These are phyloP conservation scores for Marronus borbonicus DNA, from an alignment of 2,888 invertebrate species.

Conservation along the genomic window DNA sequence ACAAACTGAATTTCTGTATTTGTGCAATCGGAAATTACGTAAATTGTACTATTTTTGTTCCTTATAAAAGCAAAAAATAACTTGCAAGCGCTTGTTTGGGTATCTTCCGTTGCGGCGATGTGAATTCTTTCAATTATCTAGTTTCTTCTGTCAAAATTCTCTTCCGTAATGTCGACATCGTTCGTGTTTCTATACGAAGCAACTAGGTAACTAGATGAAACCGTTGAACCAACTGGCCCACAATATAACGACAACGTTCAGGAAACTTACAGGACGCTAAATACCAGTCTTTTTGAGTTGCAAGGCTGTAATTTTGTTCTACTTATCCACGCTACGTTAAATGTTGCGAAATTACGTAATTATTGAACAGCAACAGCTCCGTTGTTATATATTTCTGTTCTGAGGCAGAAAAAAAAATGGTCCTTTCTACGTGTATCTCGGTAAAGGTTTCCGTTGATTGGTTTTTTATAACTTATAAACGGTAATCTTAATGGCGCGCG, in stretches of 20 bases:
- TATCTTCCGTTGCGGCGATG: no score
- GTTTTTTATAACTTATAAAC: not conserved
- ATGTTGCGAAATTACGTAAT: constrained; percentile 43
- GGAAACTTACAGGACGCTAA: constrained; percentile 25
- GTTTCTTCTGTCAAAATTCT: constrained; percentile 9
- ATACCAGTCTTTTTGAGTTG: constrained; percentile 9
- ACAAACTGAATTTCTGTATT: no score
- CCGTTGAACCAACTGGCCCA: constrained; percentile 4
- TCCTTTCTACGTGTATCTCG: not conserved
- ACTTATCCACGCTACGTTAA: constrained; percentile 37
- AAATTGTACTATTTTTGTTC: not conserved
- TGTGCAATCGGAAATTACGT: not conserved
- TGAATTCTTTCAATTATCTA: not conserved
- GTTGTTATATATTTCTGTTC: not conserved
- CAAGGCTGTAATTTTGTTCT: constrained; percentile 34
- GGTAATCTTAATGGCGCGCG: no score
- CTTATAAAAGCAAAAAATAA: not conserved
- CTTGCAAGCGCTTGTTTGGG: no score
- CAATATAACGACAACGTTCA: constrained; percentile 17
- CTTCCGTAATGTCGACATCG: constrained; percentile 8
- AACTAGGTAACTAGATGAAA: constrained; percentile 5
- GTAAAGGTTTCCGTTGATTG: not conserved
- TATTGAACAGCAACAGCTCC: not conserved
- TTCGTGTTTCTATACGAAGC: no score
- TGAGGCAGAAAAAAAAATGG: not conserved